Base-by-base conservation (phyloP, 2,113 vertebrate genomes). In the Telmatochromis sp. region DNA sequence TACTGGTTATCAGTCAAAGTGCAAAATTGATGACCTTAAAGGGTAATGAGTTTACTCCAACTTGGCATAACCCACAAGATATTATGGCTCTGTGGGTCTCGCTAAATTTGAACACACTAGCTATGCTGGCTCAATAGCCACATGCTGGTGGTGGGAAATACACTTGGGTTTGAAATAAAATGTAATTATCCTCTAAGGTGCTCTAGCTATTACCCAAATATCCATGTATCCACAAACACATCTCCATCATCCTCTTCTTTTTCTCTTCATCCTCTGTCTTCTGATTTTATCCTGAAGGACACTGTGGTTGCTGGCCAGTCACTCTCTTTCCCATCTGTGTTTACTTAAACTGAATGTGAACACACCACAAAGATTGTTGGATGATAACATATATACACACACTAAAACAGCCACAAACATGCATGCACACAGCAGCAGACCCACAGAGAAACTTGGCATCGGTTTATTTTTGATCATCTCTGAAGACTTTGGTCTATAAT, bases 401-500 rank as follows among this genome's bases (percentile, higher is more conserved):
- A 73, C 68, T 81, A 60, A 73, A 33, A n/a, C 50, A 85, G n/a
- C 7, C 86, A 80, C 33, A 82, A 75, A 81, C 45, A 55, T 42
- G 57, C 19, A 75, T n/a, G 17, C 47, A 50, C 53, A 60, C 60
- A 75, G 31, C 31, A 19, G 45, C 84, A 83, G 75, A 68, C 47
- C 45, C 33, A 65, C 63, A 13, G 45, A 78, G 2, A 21, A 73
- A 57, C n/a, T 68, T 78, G 60, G 85, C 80, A 23, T 42, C 9
- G 9, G 3, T 50, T 89, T 93, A 81, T 83, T 93, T 87, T 71
- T 54, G 57, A 83, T 53, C 28, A 37, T 89, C 17, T 80, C 84
- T 58, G 47, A 80, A 81, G 84, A 93, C 42, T 82, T 80, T 68
- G 68, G 73, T 53, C 80, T 87, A 42, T 80, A 89, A 94, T 54